These are phyloP conservation scores for Strigops habroptila DNA, from an alignment of 2,113 vertebrate species.

Conservation along the genomic window DNA sequence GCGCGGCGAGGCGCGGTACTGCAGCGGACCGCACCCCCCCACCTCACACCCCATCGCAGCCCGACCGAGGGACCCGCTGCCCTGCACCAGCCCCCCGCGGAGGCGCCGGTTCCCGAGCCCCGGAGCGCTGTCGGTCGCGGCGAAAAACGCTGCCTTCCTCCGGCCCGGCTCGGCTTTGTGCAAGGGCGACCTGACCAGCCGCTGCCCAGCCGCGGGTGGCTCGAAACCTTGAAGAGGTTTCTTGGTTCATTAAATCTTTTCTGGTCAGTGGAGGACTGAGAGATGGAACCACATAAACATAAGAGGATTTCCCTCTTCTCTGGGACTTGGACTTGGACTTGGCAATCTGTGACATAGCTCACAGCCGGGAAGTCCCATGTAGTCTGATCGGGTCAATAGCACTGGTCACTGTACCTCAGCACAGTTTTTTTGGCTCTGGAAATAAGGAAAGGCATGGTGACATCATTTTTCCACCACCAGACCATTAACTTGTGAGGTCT, in stretches of 20 bases:
- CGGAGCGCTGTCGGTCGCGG: background rate
- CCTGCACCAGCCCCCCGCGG: accelerated
- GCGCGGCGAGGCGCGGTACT: background rate
- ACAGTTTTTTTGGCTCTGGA: background rate
- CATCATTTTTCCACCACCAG: accelerated
- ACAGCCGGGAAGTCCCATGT: accelerated
- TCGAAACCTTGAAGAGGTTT: no score
- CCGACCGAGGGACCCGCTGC: background rate
- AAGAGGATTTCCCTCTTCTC: background rate
- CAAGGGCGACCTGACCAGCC: background rate
- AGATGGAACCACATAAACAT: accelerated
- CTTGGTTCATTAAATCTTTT: background rate
- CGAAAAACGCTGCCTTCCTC: background rate
- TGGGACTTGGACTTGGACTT: background rate
- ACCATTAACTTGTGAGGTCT: background rate
- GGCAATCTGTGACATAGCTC: background rate
- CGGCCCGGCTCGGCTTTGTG: no score
- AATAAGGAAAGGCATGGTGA: background rate
- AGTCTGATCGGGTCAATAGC: background rate
- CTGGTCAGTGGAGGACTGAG: background rate
- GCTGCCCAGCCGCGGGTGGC: accelerated
- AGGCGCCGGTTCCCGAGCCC: background rate
- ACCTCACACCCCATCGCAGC: background rate
- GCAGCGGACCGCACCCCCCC: background rate
- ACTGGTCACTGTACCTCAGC: accelerated